Percentiles rank a stretch among this genome's conserved stretches.
Conservation (phyloP, 2,113 vertebrate genomes). For the Acinonyx jubatus region DNA sequence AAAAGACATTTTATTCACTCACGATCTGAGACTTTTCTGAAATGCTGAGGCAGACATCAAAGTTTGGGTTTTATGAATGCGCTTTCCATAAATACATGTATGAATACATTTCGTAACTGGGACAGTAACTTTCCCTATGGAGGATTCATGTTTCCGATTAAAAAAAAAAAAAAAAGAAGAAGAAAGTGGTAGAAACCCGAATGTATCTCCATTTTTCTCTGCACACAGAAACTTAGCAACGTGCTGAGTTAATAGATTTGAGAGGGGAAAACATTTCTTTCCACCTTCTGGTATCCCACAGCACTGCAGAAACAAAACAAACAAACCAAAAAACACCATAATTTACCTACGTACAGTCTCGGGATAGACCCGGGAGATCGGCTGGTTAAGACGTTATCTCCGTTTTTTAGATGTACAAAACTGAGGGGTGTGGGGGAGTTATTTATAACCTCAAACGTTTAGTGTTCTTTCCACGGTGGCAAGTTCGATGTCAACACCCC, state of each 20-base stretch:
- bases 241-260: background rate
- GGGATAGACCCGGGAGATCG: background rate
- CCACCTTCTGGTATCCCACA: background rate
- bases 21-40: conserved; percentile 17
- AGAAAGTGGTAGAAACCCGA: background rate
- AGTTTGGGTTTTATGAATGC: background rate
- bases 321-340: background rate
- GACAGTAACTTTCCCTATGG: background rate
- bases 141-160: background rate
- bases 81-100: conserved; percentile 40
- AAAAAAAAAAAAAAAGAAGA: background rate
- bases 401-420: background rate
- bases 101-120: conserved; percentile 43
- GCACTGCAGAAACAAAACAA: background rate
- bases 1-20: background rate
- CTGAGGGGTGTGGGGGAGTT: background rate
- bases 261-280: background rate
- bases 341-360: background rate
- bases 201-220: background rate
- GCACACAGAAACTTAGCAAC: background rate
- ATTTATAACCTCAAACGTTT: background rate
- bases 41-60: conserved; percentile 21
- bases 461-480: background rate
- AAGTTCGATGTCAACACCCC: background rate
- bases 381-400: background rate